Conservation (phyloP, 2,113 vertebrate species). For the Piprites chloris region DNA sequence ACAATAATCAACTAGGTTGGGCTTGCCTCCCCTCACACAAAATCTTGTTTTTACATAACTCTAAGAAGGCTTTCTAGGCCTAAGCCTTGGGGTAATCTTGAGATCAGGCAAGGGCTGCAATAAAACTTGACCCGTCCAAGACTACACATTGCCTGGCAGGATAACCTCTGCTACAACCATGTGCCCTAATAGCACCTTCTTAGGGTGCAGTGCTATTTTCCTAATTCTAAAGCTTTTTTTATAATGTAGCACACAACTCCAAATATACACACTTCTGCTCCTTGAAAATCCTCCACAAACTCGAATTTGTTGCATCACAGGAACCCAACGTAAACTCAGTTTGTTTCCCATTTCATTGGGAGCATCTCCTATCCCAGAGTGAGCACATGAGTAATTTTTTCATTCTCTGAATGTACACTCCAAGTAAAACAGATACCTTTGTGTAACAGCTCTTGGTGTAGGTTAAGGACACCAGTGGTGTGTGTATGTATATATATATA, state of each 20-base stretch:
- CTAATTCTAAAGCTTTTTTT: background rate
- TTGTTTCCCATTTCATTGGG: background rate
- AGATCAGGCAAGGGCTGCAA: background rate
- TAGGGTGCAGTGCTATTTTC: background rate
- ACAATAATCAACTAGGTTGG: background rate
- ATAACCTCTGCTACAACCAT: fast-evolving
- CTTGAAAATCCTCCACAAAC: background rate
- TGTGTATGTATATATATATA: too few relatives aligned
- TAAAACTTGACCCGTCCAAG: background rate
- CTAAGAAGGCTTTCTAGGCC: background rate
- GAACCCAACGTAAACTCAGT: background rate
- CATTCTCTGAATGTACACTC: background rate
- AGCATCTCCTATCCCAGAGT: background rate
- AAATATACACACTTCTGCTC: background rate
- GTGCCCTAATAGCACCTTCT: background rate
- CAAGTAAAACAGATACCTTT: background rate
- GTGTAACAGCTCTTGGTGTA: background rate
- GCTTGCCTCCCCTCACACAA: background rate
- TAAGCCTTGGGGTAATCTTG: background rate
- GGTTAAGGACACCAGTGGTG: background rate
- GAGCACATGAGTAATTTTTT: background rate
- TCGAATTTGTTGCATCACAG: background rate
- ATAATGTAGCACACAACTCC: background rate
- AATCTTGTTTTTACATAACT: background rate
- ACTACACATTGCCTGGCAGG: background rate